phyloP scores from a whole-genome alignment of 2,888 invertebrate species.

The Portevinia maculata region DNA sequence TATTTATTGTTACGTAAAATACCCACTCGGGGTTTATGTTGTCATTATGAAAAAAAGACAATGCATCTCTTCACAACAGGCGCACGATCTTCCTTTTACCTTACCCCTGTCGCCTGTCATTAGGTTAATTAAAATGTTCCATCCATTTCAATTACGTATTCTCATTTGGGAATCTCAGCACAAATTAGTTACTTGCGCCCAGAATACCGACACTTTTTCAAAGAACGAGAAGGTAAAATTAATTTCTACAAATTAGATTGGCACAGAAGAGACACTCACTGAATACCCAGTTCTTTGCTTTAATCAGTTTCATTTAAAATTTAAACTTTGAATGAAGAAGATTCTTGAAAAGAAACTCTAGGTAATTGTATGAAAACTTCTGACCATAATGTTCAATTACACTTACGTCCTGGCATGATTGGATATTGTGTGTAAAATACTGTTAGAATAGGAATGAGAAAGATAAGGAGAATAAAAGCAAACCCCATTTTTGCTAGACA shows the following conservation, averaged over 20 bases:
- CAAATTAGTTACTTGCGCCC: constrained; percentile 46
- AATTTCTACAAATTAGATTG: constrained; percentile 40
- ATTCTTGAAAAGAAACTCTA: constrained; percentile 10
- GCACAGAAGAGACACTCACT: constrained; percentile 8
- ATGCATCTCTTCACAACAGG: background rate
- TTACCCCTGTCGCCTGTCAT: constrained; percentile 25
- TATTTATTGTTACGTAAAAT: background rate
- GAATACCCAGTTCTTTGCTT: background rate
- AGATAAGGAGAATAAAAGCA: background rate
- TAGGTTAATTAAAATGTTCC: constrained; percentile 61
- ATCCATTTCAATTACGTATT: constrained; percentile 64
- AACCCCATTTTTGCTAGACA: constrained; percentile 2
- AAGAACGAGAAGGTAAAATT: constrained; percentile 10
- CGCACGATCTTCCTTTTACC: background rate
- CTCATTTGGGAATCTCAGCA: constrained; percentile 49
- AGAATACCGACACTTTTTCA: background rate
- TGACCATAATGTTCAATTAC: constrained; percentile 41
- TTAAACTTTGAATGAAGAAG: constrained; percentile 9
- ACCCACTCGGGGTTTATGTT: too few species aligned
- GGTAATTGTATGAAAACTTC: constrained; percentile 35
- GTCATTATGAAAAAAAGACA: too few species aligned
- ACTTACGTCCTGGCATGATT: background rate
- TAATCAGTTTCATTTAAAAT: constrained; percentile 42
- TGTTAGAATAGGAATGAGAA: background rate
- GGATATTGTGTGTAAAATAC: background rate